Percentiles rank a stretch among this genome's conserved stretches.
Evolutionary conservation across 2,888 invertebrate species (phyloP).

Genomic region (Apoderus coryli): DNA sequence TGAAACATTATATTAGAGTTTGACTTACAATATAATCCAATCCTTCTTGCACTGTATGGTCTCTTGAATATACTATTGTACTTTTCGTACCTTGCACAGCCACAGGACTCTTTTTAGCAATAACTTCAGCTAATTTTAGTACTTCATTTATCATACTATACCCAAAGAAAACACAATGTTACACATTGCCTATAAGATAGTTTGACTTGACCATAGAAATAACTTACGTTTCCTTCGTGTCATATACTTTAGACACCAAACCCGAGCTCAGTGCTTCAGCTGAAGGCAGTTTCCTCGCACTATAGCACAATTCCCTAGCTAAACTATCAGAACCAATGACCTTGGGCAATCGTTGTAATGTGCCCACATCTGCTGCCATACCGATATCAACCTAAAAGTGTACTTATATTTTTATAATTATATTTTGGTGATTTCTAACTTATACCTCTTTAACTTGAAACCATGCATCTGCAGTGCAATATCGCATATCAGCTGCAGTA

Average conservation of each 20-base stretch:
- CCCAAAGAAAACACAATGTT: constrained; percentile 1
- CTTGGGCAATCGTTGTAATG: constrained; percentile 84
- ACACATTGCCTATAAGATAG: constrained; percentile 2
- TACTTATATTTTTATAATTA: too few species aligned
- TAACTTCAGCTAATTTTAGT: constrained; percentile 57
- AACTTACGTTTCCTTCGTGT: constrained; percentile 49
- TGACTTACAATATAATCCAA: constrained; percentile 77
- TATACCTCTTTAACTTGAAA: constrained; percentile 78
- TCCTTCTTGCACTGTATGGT: constrained; percentile 75
- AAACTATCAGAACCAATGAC: constrained; percentile 77
- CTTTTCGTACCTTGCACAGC: constrained; percentile 87
- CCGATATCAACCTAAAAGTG: constrained; percentile 49
- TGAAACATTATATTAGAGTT: background rate
- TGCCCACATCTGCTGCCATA: constrained; percentile 91
- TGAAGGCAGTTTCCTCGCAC: constrained; percentile 67
- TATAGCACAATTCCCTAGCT: constrained; percentile 75
- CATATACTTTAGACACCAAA: constrained; percentile 63
- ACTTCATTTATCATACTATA: constrained; percentile 59
- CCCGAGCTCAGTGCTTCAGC: constrained; percentile 71
- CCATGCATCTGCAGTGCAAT: constrained; percentile 79
- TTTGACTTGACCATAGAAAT: background rate
- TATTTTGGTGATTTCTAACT: constrained; percentile 1
- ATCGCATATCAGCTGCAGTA: constrained; percentile 77
- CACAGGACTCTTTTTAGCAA: constrained; percentile 83
- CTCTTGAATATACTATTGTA: constrained; percentile 71